Base-by-base conservation (phyloP, 1,140 invertebrate genomes). In the Acarapis woodi region DNA sequence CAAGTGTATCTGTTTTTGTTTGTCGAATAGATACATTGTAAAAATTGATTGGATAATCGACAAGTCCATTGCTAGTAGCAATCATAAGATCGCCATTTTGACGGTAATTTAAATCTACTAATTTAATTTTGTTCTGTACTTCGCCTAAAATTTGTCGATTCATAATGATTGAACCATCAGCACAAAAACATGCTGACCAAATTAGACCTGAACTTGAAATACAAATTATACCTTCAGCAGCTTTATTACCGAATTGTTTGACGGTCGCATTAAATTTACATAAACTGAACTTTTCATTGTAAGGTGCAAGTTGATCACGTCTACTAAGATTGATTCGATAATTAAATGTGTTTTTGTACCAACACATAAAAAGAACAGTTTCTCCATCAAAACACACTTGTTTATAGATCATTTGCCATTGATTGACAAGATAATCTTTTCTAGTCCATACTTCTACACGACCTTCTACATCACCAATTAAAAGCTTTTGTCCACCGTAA, bases 261-360 rank as follows among this genome's bases (percentile, higher is more conserved):
- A 87, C 65, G 0, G 76, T 76, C 32, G 79, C 74, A 9, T 65
- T 62, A 49, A 74, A 71, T 37, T 69, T 62, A 10, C 70, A 50
- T 49, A 74, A 60, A 46, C 66, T 68, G 49, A 83, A 82, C 53
- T 82, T 83, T 28, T 88, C 83, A 35, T 61, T 66, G 50, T 83
- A 85, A 8, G 69, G 64, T 3, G 64, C 54, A 44, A 62, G 68
- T 9, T 19, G 8, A 43, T 85, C 76, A 47, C 79, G 77, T 51
- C 76, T 79, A 18, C 80, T 76, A 4, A 65, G 51, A 20, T 69
- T 63, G 4, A 67, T 71, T 0, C 74, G 74, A 51, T 73, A 51
- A 19, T 69, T 63, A 3, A 65, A 70, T 0, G 76, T 76, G 51
- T 73, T 73, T 54, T 79, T 74, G 53, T 79, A 82, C 58, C 79